Percentiles rank a stretch among this genome's conserved stretches.
Conservation (phyloP, 2,888 invertebrate species). For the Tetheella fluctuosa region DNA sequence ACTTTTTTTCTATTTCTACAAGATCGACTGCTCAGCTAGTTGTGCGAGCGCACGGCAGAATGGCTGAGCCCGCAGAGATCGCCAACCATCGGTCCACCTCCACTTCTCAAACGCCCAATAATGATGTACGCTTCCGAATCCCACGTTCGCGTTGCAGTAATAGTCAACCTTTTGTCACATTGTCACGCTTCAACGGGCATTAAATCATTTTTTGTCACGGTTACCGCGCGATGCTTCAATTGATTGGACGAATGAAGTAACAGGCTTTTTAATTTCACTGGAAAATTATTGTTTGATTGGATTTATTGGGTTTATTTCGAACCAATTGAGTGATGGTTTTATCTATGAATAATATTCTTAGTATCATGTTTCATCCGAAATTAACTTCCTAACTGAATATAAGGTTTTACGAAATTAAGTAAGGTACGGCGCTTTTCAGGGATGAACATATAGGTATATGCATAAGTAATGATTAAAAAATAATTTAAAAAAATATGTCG, state of each 20-base stretch:
- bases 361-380: too few relatives aligned
- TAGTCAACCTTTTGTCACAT: constrained; percentile 55
- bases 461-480: too few relatives aligned
- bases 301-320: constrained; percentile 15
- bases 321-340: background rate
- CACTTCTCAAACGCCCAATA: constrained; percentile 39
- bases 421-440: too few relatives aligned
- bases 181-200: constrained; percentile 49
- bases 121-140: constrained; percentile 54
- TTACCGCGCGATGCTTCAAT: constrained; percentile 26
- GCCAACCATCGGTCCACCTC: constrained; percentile 59
- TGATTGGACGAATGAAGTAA: constrained; percentile 30
- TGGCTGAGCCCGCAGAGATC: constrained; percentile 59
- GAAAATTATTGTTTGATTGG: constrained; percentile 25
- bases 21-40: constrained; percentile 37
- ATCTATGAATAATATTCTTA: background rate
- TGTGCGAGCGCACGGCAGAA: constrained; percentile 57
- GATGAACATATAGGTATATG: too few relatives aligned
- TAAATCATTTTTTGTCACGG: constrained; percentile 20
- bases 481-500: too few relatives aligned
- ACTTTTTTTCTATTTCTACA: constrained; percentile 28
- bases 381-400: too few relatives aligned
- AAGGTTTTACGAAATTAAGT: too few relatives aligned
- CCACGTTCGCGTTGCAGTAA: constrained; percentile 51
- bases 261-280: constrained; percentile 35